Conservation (phyloP, 2,797 vertebrate genomes). For the Cuniculus paca region DNA sequence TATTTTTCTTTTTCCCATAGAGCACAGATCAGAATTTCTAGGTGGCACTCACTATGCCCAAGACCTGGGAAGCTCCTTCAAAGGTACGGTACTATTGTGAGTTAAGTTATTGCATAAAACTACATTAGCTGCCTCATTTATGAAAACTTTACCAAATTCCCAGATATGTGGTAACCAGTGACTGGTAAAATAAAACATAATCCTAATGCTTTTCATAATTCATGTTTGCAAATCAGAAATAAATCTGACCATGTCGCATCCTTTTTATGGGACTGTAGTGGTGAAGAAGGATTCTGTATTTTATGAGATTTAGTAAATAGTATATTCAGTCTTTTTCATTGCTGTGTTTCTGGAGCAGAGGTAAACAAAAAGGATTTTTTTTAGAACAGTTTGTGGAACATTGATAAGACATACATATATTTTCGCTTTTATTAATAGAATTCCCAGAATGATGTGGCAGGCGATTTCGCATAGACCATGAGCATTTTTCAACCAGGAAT, state of each 20-base stretch:
- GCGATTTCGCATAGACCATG: background rate
- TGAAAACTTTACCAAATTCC: slow-evolving; percentile 74
- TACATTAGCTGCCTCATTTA: slow-evolving; percentile 69
- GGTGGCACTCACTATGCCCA: slow-evolving; percentile 36
- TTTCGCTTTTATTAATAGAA: background rate
- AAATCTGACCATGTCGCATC: slow-evolving; percentile 46
- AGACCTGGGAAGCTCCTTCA: slow-evolving; percentile 10
- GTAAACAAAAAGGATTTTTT: background rate
- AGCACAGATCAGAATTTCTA: slow-evolving; percentile 60
- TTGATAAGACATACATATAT: background rate
- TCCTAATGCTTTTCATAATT: slow-evolving; percentile 66
- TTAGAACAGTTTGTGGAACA: background rate
- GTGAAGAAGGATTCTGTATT: slow-evolving; percentile 60
- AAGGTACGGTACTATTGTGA: slow-evolving; percentile 48
- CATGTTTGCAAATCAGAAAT: slow-evolving; percentile 67
- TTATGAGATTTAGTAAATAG: slow-evolving; percentile 50
- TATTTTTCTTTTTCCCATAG: slow-evolving; percentile 37
- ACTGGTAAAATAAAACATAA: slow-evolving; percentile 66
- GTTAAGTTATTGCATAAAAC: slow-evolving; percentile 9
- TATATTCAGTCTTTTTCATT: slow-evolving; percentile 43
- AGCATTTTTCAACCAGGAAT: background rate
- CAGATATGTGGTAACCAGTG: slow-evolving; percentile 44
- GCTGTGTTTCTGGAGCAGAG: slow-evolving; percentile 11
- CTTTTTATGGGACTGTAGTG: background rate
- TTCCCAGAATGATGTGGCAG: background rate